Percentiles rank a stretch among this genome's conserved stretches.
Conservation (phyloP, 1,140 invertebrate genomes). For the Neotoxoptera formosana region DNA sequence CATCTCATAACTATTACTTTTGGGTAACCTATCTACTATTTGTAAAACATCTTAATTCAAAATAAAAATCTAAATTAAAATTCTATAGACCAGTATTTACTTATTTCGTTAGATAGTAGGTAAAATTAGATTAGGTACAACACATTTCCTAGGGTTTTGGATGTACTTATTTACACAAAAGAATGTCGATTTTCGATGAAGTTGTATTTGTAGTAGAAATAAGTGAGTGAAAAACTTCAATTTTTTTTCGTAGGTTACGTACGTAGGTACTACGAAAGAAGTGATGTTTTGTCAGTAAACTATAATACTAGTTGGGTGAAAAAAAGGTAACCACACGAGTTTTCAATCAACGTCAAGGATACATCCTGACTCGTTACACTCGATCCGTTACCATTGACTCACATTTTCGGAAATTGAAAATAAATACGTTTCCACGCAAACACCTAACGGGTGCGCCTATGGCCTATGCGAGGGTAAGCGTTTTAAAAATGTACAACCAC, state of each 20-base stretch:
- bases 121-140: background rate
- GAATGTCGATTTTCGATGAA: background rate
- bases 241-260: background rate
- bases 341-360: constrained; percentile 37
- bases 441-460: background rate
- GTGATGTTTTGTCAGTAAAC: background rate
- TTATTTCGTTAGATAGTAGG: background rate
- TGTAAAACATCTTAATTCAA: background rate
- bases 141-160: background rate
- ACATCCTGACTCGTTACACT: background rate
- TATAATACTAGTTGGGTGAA: background rate
- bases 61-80: background rate
- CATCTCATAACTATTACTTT: background rate
- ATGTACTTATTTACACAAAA: background rate
- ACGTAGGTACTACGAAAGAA: background rate
- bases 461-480: background rate
- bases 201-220: background rate
- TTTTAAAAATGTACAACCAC: background rate
- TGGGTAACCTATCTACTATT: background rate
- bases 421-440: background rate
- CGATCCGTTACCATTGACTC: background rate
- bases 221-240: background rate
- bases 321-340: background rate
- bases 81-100: background rate
- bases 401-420: background rate